Conservation (phyloP, 2,113 vertebrate species). For the Chloroceryle aenea region DNA sequence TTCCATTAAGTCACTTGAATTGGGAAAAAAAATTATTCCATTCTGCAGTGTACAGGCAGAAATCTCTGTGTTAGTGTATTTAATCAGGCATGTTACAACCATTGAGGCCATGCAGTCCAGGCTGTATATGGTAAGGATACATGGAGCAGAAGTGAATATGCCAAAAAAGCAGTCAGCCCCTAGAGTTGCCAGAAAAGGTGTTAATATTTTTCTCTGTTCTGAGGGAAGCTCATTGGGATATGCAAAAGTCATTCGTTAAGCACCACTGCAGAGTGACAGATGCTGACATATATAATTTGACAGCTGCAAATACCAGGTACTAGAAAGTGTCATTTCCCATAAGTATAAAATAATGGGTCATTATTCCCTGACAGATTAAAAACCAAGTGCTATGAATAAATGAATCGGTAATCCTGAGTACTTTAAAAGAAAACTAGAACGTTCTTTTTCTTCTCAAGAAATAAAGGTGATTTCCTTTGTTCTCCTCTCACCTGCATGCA, state of each 20-base stretch:
- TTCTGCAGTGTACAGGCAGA: neutral
- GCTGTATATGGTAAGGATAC: neutral
- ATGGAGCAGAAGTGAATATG: neutral
- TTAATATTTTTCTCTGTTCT: slow-evolving; percentile 43
- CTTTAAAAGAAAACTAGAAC: slow-evolving; percentile 45
- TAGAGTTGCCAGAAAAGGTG: slow-evolving; percentile 29
- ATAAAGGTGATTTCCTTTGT: slow-evolving; percentile 61
- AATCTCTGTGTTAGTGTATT: neutral
- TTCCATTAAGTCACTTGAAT: neutral
- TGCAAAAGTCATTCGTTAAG: slow-evolving; percentile 50
- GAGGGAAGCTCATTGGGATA: slow-evolving; percentile 30
- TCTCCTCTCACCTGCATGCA: slow-evolving; percentile 18
- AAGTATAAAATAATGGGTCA: slow-evolving; percentile 69
- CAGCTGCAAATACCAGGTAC: slow-evolving; percentile 63
- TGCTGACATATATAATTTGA: slow-evolving; percentile 59
- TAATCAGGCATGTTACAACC: neutral
- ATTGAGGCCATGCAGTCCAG: neutral
- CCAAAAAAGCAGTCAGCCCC: neutral
- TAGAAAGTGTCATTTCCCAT: slow-evolving; percentile 68
- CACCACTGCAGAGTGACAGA: slow-evolving; percentile 30
- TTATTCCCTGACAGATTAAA: slow-evolving; percentile 69
- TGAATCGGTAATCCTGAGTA: slow-evolving; percentile 48
- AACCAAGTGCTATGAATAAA: slow-evolving; percentile 61
- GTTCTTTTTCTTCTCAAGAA: slow-evolving; percentile 50
- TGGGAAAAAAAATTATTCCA: neutral